Percentiles rank a stretch among this genome's conserved stretches.
phyloP scores from a whole-genome alignment of 2,888 invertebrate species.

The Hedychridium roseum region DNA sequence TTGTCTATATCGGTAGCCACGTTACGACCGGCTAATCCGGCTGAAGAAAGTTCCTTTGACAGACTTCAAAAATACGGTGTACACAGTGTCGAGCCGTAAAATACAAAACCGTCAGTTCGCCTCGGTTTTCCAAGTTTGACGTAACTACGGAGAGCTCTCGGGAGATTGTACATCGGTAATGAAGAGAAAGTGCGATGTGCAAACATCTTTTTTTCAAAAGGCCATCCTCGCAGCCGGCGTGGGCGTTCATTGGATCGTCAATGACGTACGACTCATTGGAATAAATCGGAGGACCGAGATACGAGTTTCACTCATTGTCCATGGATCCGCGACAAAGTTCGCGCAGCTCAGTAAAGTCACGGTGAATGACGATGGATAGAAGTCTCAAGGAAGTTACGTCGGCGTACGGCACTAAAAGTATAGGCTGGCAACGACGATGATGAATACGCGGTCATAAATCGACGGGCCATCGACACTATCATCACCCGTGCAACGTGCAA shows the following conservation, averaged over 20 bases:
- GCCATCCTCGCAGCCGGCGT: slow-evolving; percentile 23
- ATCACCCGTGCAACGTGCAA: slow-evolving; percentile 3
- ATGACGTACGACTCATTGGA: slow-evolving; percentile 5
- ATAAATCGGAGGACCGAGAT: slow-evolving; percentile 2
- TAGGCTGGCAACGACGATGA: slow-evolving; percentile 10
- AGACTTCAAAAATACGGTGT: no score
- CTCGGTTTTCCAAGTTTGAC: neutral
- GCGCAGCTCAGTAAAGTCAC: neutral
- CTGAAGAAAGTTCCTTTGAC: no score
- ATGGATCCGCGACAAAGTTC: slow-evolving; percentile 22
- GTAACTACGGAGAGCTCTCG: slow-evolving; percentile 1
- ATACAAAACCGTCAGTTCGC: no score
- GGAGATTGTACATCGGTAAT: slow-evolving; percentile 36
- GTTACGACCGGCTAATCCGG: no score
- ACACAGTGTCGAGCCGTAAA: no score
- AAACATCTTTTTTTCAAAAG: slow-evolving; percentile 17
- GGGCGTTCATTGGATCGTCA: slow-evolving; percentile 20
- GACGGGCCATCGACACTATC: slow-evolving; percentile 6
- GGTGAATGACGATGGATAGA: slow-evolving; percentile 3
- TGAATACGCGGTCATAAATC: slow-evolving; percentile 25
- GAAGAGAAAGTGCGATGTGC: slow-evolving; percentile 33
- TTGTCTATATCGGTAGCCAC: no score
- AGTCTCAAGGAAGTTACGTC: slow-evolving; percentile 4
- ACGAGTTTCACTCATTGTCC: slow-evolving; percentile 7
- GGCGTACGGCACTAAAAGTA: slow-evolving; percentile 18